Percentiles rank a stretch among this genome's conserved stretches.
These are phyloP conservation scores for Cebus imitator DNA, from an alignment of 2,113 vertebrate species.

Conservation along the genomic window DNA sequence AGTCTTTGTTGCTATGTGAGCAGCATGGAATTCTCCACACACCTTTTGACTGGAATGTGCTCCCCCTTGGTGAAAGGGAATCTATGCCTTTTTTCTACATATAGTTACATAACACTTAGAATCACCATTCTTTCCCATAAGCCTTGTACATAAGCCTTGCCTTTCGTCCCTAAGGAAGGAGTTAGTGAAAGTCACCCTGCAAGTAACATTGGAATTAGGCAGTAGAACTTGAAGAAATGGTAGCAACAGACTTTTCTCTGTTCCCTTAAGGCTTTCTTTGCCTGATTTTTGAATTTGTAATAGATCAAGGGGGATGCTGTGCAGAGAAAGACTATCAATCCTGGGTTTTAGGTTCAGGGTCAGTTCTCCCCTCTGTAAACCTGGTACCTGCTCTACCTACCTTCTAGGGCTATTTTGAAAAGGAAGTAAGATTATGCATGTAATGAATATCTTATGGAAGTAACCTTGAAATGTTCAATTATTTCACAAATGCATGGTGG, in stretches of 20 bases:
- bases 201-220: not conserved
- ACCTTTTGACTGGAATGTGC: not conserved
- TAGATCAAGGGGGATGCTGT: not conserved
- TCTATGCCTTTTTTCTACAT: not conserved
- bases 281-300: not conserved
- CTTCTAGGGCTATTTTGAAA: not conserved
- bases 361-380: not conserved
- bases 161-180: not conserved
- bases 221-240: not conserved
- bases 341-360: not conserved
- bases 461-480: not conserved
- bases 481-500: not conserved
- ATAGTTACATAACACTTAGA: not conserved
- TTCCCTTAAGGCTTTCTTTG: not conserved
- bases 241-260: too few relatives aligned
- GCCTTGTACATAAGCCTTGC: not conserved
- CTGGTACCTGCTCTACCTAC: not conserved
- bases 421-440: not conserved
- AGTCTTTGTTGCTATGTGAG: not conserved
- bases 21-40: not conserved
- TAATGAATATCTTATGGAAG: too few relatives aligned
- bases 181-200: not conserved
- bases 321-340: not conserved
- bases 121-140: not conserved
- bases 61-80: not conserved